Base-by-base conservation (phyloP, 2,888 invertebrate genomes). In the Platycnemis pennipes region DNA sequence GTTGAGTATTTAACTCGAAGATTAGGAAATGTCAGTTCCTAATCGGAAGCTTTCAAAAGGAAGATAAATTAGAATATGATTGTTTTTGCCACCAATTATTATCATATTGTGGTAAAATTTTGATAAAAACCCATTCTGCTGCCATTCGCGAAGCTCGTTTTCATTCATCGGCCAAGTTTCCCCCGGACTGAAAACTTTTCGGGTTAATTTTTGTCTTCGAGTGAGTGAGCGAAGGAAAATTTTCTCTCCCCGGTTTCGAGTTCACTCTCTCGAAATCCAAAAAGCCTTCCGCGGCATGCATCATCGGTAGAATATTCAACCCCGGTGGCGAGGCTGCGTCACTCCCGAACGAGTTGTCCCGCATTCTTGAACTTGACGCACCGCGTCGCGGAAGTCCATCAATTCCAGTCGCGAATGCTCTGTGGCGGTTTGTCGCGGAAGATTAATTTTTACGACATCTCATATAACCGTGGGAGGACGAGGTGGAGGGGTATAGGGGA, bases 381-480 rank as follows among this genome's bases (percentile, higher is more conserved):
- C 37, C 31, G 13, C 77, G 87, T 87, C 16, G 91, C n/a, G 91
- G 63, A 69, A 91, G 91, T 63, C 42, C 63, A 63, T 91, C 91
- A 91, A 44, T 44, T 63, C 45, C 49, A 42, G 56, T 63, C 44
- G n/a, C 44, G 42, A 26, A 31, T n/a, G 46, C 42, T 63, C 63
- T 42, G 91, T 91, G 91, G 91, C 91, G 49, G 91, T 91, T 26
- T 44, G 91, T 91, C 91, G 91, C 91, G 91, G 63, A 91, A 91
- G 63, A 56, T 56, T 63, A 63, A 63, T 63, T 91, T 91, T 91
- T 91, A 91, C 91, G 91, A 91, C 91, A 44, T 44, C 91, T 91
- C 91, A 91, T 91, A 91, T 63, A 91, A 91, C 91, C 69, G 91
- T 63, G 31, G 63, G 63, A 63, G 63, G 63, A 63, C 63, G 63